Conservation (phyloP, 2,888 invertebrate genomes). For the Drosophila rubida region DNA sequence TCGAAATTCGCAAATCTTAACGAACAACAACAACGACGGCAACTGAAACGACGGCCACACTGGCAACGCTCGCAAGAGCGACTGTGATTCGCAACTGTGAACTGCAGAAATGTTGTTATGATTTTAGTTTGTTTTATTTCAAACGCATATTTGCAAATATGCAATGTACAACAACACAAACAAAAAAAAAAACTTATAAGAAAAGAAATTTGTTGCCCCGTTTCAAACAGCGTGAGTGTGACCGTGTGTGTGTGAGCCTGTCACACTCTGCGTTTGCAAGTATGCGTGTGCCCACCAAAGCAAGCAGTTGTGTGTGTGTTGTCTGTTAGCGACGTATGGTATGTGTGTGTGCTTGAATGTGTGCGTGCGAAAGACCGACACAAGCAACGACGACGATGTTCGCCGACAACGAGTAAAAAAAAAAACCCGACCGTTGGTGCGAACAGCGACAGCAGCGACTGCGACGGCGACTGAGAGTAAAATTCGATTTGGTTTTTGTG, state of each 20-base stretch:
- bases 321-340: constrained; percentile 31
- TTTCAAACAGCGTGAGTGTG: constrained; percentile 40
- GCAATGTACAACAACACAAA: constrained; percentile 26
- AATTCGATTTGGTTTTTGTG: constrained; percentile 69
- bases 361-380: constrained; percentile 67
- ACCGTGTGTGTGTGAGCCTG: constrained; percentile 21
- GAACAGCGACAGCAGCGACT: constrained; percentile 25
- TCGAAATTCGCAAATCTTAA: constrained; percentile 21
- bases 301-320: constrained; percentile 1
- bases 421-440: constrained; percentile 71
- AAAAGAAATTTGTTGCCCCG: constrained; percentile 62
- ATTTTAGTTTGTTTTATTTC: constrained; percentile 55
- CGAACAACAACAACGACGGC: constrained; percentile 11
- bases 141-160: constrained; percentile 28
- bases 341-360: constrained; percentile 32
- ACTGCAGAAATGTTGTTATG: constrained; percentile 48
- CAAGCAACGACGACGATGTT: constrained; percentile 29
- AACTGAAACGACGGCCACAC: not conserved
- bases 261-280: constrained; percentile 22
- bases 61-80: constrained; percentile 1
- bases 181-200: constrained; percentile 22
- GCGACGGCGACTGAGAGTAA: constrained; percentile 61
- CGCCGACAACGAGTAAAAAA: constrained; percentile 52
- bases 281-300: constrained; percentile 19
- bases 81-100: constrained; percentile 22